Evolutionary conservation across 2,797 vertebrate species (phyloP), one percentile per base, ranked within the genome.

Genomic region (Muscicapa striata): DNA sequence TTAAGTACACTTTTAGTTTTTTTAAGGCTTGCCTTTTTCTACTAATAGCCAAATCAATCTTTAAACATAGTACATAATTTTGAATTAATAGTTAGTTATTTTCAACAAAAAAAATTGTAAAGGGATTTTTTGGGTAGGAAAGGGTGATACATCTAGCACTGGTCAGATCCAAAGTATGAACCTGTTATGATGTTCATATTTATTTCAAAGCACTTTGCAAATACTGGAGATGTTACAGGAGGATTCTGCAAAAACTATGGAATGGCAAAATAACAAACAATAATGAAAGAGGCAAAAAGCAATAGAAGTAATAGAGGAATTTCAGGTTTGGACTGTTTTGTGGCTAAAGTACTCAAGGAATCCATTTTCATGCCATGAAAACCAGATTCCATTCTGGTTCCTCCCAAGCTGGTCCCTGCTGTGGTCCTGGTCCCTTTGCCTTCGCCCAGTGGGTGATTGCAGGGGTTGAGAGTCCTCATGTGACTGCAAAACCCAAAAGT

Each of bases 381-480:
- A 20, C 4, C 27, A 79, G 57, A 6, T 79, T 22, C 4, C 88
- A 20, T 54, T 83, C 10, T 9, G 48, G 15, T 67, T 23, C 11
- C 13, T 75, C 30, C 18, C 29, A 54, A 19, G 11, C 12, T 64
- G 30, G 30, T 17, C 49, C 69, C 27, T 54, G 74, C 48, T 2
- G 0, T n/a, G 58, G 24, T 45, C 54, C 54, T 29, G 32, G 32
- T 26, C 62, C 46, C 43, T 32, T 4, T 23, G 51, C 11, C 29
- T 19, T 12, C 11, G 10, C 11, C 2, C 1, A 1, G 17, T 49
- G 64, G 21, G 32, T 40, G 62, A n/a, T n/a, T 7, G 2, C 55
- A 54, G 26, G 26, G 62, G 1, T 4, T n/a, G 23, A 0, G 29
- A 30, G 26, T 29, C 26, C 64, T 72, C 34, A 8, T 45, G 43